phyloP scores from a whole-genome alignment of 2,888 invertebrate genomes.

The Eristalinus sepulchralis region DNA sequence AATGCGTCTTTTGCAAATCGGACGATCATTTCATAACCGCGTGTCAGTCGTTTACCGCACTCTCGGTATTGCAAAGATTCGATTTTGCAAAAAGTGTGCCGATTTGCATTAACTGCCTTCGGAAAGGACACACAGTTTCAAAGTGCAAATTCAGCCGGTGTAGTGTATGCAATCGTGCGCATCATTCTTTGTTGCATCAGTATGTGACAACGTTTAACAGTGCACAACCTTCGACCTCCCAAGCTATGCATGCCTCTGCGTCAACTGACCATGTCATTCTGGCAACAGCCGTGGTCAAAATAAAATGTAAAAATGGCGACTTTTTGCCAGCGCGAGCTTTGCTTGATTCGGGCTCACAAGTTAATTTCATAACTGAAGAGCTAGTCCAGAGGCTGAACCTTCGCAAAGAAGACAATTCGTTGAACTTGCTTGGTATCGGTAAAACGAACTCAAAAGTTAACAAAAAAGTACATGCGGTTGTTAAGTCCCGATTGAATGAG shows the following conservation, averaged over 20 bases:
- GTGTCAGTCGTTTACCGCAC: background rate
- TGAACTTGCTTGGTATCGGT: too few relatives aligned
- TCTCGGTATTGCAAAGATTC: conserved; percentile 21
- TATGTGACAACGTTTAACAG: conserved; percentile 36
- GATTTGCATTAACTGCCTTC: conserved; percentile 52
- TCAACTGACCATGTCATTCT: conserved; percentile 49
- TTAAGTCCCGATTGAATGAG: conserved; percentile 21
- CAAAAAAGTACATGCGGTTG: conserved; percentile 12
- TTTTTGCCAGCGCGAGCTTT: too few relatives aligned
- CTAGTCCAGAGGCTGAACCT: conserved; percentile 1
- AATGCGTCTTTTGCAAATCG: conserved; percentile 7
- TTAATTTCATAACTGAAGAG: conserved; percentile 15
- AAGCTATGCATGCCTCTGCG: too few relatives aligned
- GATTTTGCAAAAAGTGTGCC: conserved; percentile 31
- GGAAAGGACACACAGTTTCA: conserved; percentile 51
- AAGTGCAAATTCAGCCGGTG: conserved; percentile 36
- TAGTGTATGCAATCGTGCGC: conserved; percentile 44
- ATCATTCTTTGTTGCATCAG: conserved; percentile 46
- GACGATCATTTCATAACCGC: conserved; percentile 1
- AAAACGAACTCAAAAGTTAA: conserved; percentile 3
- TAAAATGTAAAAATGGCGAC: background rate
- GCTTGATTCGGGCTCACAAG: conserved; percentile 8
- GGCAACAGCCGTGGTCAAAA: conserved; percentile 37
- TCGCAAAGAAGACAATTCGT: background rate
- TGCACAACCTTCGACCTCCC: background rate